Conservation (phyloP, 2,797 vertebrate species). For the Psittacula echo region DNA sequence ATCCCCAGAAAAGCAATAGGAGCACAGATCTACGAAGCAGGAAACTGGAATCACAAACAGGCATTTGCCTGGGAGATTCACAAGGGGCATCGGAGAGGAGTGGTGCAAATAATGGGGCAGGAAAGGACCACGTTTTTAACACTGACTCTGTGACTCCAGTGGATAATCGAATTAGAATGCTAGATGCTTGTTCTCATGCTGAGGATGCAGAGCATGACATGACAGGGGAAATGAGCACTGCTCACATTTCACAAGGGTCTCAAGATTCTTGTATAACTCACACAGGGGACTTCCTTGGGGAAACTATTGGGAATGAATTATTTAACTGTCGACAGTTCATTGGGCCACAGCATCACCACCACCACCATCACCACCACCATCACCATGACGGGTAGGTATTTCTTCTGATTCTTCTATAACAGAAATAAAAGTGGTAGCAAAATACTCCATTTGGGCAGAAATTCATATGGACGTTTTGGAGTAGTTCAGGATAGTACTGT, state of each 20-base stretch:
- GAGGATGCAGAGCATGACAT: slow-evolving; percentile 83
- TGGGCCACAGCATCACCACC: slow-evolving; percentile 93
- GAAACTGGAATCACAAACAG: slow-evolving; percentile 84
- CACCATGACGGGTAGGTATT: slow-evolving; percentile 89
- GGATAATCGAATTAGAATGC: slow-evolving; percentile 88
- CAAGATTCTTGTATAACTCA: slow-evolving; percentile 92
- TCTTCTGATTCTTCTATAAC: not conserved
- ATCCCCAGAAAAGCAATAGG: slow-evolving; percentile 82
- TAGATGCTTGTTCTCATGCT: slow-evolving; percentile 86
- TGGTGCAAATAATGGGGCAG: slow-evolving; percentile 71
- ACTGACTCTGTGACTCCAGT: slow-evolving; percentile 82
- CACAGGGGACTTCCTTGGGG: slow-evolving; percentile 91
- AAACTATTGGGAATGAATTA: slow-evolving; percentile 92
- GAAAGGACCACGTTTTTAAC: slow-evolving; percentile 87
- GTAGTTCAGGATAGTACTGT: not conserved
- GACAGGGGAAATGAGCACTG: slow-evolving; percentile 83
- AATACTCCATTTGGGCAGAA: not conserved
- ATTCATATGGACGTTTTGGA: not conserved
- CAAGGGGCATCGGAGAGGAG: slow-evolving; percentile 79
- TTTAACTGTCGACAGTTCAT: slow-evolving; percentile 97
- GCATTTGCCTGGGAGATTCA: slow-evolving; percentile 85
- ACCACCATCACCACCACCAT: slow-evolving; percentile 92
- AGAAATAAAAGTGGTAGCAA: not conserved
- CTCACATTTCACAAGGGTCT: slow-evolving; percentile 86
- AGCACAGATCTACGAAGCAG: slow-evolving; percentile 88